phyloP scores from a whole-genome alignment of 1,140 invertebrate genomes.

The Condylostylus longicornis region DNA sequence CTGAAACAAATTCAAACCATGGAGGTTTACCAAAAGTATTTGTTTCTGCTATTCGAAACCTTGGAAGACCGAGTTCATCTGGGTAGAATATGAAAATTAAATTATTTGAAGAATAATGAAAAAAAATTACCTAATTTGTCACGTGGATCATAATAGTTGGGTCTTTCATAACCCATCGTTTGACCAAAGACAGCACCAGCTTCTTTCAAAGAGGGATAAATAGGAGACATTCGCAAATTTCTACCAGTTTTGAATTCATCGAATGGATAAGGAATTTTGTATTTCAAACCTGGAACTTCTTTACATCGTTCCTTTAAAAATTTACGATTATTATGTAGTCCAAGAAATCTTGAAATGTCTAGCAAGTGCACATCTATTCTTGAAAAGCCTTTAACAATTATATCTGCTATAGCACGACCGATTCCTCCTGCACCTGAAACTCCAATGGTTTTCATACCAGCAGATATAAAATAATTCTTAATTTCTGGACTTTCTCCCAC shows the following conservation, averaged over 20 bases:
- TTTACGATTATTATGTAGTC: constrained; percentile 88
- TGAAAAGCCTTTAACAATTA: constrained; percentile 69
- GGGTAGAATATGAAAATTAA: neutral
- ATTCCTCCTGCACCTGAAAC: constrained; percentile 86
- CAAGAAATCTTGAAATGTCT: constrained; percentile 84
- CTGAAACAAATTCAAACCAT: constrained; percentile 81
- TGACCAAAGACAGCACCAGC: constrained; percentile 95
- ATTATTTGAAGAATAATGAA: neutral
- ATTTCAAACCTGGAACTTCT: constrained; percentile 86
- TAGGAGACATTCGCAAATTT: constrained; percentile 87
- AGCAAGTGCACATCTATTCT: constrained; percentile 79
- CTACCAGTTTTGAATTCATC: constrained; percentile 74
- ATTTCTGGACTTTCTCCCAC: constrained; percentile 89
- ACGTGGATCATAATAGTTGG: constrained; percentile 71
- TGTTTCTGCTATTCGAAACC: constrained; percentile 51
- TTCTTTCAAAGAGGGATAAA: constrained; percentile 81
- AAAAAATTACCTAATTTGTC: constrained; percentile 37
- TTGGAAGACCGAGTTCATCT: constrained; percentile 26
- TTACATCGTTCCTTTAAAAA: constrained; percentile 84
- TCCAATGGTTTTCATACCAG: constrained; percentile 89
- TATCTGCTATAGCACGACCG: constrained; percentile 77
- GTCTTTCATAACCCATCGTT: constrained; percentile 95
- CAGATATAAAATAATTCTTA: constrained; percentile 86
- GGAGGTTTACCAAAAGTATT: constrained; percentile 75
- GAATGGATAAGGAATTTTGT: constrained; percentile 68